A percentile compares a stretch with the other conserved stretches of the same genome.
Evolutionary conservation across 1,140 invertebrate species (phyloP).

Genomic region (Geopemphigus sp.): DNA sequence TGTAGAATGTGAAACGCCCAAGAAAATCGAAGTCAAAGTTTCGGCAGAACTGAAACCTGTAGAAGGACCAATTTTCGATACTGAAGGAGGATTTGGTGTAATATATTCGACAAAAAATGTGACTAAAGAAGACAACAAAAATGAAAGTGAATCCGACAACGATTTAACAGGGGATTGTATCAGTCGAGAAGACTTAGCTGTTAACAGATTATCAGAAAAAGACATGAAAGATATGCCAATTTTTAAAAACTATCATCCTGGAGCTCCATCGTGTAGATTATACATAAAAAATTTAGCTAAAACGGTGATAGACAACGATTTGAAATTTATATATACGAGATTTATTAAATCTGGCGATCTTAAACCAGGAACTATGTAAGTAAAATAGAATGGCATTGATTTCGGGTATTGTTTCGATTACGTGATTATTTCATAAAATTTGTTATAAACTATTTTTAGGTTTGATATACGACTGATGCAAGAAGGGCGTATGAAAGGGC

Average conservation of each 20-base stretch:
- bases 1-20: slow-evolving; percentile 59
- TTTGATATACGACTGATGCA: slow-evolving; percentile 90
- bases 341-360: slow-evolving; percentile 62
- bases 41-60: slow-evolving; percentile 53
- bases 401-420: not conserved
- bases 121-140: slow-evolving; percentile 54
- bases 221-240: slow-evolving; percentile 56
- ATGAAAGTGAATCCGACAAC: slow-evolving; percentile 51
- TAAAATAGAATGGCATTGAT: slow-evolving; percentile 43
- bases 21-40: slow-evolving; percentile 67
- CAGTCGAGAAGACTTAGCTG: slow-evolving; percentile 65
- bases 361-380: slow-evolving; percentile 60
- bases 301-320: slow-evolving; percentile 70
- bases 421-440: slow-evolving; percentile 5
- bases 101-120: slow-evolving; percentile 56
- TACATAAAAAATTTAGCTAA: slow-evolving; percentile 93
- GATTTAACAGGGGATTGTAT: slow-evolving; percentile 58
- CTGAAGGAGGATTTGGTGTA: slow-evolving; percentile 58
- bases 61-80: slow-evolving; percentile 41
- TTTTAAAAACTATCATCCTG: slow-evolving; percentile 83
- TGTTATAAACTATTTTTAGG: slow-evolving; percentile 54
- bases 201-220: slow-evolving; percentile 68
- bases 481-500: slow-evolving; percentile 93
- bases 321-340: slow-evolving; percentile 75
- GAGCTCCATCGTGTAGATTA: slow-evolving; percentile 75